Base-by-base conservation (phyloP, 2,888 invertebrate species). In the Malthinus flaveolus region DNA sequence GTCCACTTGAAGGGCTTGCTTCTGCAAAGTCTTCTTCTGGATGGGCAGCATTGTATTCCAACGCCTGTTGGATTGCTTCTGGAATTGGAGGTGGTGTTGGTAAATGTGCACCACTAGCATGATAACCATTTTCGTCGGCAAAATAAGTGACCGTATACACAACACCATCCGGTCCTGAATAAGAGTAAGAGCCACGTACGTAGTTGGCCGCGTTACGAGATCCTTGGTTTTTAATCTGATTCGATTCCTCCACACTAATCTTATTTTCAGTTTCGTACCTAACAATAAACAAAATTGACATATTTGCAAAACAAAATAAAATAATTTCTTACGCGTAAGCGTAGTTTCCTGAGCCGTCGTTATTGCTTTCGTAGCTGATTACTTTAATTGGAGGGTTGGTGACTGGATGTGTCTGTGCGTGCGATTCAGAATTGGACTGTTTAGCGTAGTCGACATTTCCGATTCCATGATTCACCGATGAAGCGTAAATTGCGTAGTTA, bases 261-360 rank as follows among this genome's bases (percentile, higher is more conserved):
- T 87, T 87, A 66, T 87, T 86, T 68, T 87, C 87, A 3, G 87
- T 84, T 69, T 87, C 86, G 64, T 82, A 87, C 23, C 87, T 83
- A 77, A 56, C 69, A 67, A 56, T 49, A 39, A 46, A 49, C 7
- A 44, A 44, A 33, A 35, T 23, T 23, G 2, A 5, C 5, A 23
- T 3, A 23, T 23, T 23, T 23, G 2, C 3, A 3, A 23, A 23
- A 23, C 5, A 23, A 23, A 23, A 23, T 3, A 23, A 2, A 23
- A 23, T 23, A 5, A 3, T 23, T 23, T 23, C 23, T 23, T 42
- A 42, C 39, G 15, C 39, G 7, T 42, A 42, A 15, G 39, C 39
- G 12, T 42, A 42, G 23, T 9, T 42, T 1, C 39, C 39, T 23
- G 5, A 23, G n/a, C 39, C 39, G 15, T 42, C 39, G 10, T 42